Evolutionary conservation across 1,140 invertebrate species (phyloP).

Genomic region (Dolichoris vasculosae): DNA sequence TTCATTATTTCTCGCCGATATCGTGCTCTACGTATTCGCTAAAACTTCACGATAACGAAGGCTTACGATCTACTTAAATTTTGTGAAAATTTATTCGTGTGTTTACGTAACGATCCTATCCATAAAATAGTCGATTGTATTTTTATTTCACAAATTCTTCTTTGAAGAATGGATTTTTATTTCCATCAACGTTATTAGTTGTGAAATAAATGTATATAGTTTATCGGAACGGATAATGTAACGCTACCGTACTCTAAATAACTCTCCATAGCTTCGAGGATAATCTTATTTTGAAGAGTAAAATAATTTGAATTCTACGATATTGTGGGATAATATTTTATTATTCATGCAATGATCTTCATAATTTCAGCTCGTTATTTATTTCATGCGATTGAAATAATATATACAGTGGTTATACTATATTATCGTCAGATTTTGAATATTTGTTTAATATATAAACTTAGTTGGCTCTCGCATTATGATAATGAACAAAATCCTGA

Average conservation of each 20-base stretch:
- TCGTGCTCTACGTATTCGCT: background rate
- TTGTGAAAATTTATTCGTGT: background rate
- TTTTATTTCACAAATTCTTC: background rate
- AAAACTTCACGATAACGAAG: background rate
- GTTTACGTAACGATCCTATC: background rate
- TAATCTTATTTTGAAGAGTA: background rate
- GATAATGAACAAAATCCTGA: conserved; percentile 16
- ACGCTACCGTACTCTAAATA: background rate
- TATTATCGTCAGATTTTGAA: background rate
- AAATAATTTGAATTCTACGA: background rate
- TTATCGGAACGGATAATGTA: background rate
- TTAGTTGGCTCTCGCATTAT: background rate
- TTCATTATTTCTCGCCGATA: conserved; percentile 16
- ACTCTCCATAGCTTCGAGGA: background rate
- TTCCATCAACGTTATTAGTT: background rate
- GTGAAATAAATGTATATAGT: background rate
- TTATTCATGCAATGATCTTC: conserved; percentile 17
- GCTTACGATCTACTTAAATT: background rate
- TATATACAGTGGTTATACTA: background rate
- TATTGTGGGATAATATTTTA: background rate
- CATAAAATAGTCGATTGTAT: background rate
- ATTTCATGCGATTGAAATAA: background rate
- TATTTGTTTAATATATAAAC: conserved; percentile 26
- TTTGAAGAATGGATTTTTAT: background rate
- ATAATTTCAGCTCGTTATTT: conserved; percentile 22